phyloP scores from a whole-genome alignment of 1,140 invertebrate genomes.

The Macrobrachium rosenbergii region DNA sequence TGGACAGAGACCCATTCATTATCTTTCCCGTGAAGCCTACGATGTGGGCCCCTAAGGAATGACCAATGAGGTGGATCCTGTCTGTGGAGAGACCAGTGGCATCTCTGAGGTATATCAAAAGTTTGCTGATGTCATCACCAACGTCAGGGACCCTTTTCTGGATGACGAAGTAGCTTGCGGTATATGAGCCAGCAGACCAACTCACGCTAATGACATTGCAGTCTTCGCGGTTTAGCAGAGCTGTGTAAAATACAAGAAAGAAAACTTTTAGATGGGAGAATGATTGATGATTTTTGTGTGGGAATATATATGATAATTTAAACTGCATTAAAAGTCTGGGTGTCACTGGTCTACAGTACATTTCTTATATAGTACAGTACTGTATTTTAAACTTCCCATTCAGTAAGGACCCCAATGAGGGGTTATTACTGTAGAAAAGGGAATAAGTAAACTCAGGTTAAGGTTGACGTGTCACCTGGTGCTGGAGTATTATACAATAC shows the following conservation, averaged over 20 bases:
- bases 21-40: conserved; percentile 93
- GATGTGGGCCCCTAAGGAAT: conserved; percentile 92
- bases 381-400: too few relatives aligned
- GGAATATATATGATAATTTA: too few relatives aligned
- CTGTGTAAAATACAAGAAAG: conserved; percentile 12
- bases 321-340: too few relatives aligned
- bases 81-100: conserved; percentile 68
- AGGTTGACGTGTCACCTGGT: too few relatives aligned
- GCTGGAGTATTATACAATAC: too few relatives aligned
- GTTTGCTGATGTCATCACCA: conserved; percentile 39
- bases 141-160: conserved; percentile 23
- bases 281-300: neutral
- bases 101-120: conserved; percentile 25
- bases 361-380: too few relatives aligned
- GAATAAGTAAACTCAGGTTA: too few relatives aligned
- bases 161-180: conserved; percentile 83
- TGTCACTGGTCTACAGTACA: too few relatives aligned
- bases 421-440: too few relatives aligned
- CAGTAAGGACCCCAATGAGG: too few relatives aligned
- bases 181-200: conserved; percentile 91
- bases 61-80: conserved; percentile 90
- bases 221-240: conserved; percentile 71
- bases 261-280: neutral
- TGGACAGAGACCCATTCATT: conserved; percentile 78
- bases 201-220: conserved; percentile 93